Evolutionary conservation across 1,140 invertebrate species (phyloP).

Genomic region (Bombus huntii): DNA sequence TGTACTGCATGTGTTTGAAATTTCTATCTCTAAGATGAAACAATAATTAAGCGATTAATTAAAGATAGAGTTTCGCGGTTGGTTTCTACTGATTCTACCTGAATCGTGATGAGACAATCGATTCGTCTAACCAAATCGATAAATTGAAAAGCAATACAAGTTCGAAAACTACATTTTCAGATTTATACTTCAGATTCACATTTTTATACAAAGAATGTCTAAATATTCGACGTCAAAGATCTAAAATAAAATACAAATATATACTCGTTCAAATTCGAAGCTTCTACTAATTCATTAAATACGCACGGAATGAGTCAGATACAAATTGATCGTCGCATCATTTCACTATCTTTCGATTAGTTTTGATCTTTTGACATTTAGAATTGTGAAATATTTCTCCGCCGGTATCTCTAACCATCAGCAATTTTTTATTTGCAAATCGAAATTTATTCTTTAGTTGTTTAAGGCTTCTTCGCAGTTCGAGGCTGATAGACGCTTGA

Average conservation of each 20-base stretch:
- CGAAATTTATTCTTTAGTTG: background rate
- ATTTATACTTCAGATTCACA: too few relatives aligned
- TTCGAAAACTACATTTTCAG: too few relatives aligned
- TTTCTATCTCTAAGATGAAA: background rate
- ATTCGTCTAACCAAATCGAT: too few relatives aligned
- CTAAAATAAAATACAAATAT: too few relatives aligned
- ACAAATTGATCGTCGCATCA: background rate
- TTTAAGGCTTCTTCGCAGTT: background rate
- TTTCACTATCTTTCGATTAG: background rate
- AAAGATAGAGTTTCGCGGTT: background rate
- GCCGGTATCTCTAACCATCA: background rate
- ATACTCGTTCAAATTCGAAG: too few relatives aligned
- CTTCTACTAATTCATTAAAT: background rate
- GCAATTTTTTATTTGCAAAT: background rate
- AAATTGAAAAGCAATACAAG: too few relatives aligned
- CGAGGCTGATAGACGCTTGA: too few relatives aligned
- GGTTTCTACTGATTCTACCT: too few relatives aligned
- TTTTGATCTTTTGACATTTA: too few relatives aligned
- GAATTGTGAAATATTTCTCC: background rate
- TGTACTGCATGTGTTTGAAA: background rate
- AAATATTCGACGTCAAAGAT: too few relatives aligned
- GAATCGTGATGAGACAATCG: too few relatives aligned
- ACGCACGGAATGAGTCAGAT: background rate
- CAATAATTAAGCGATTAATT: background rate
- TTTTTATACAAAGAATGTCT: too few relatives aligned